These are phyloP conservation scores for Augochlora pura DNA, from an alignment of 1,140 invertebrate species.

Conservation along the genomic window DNA sequence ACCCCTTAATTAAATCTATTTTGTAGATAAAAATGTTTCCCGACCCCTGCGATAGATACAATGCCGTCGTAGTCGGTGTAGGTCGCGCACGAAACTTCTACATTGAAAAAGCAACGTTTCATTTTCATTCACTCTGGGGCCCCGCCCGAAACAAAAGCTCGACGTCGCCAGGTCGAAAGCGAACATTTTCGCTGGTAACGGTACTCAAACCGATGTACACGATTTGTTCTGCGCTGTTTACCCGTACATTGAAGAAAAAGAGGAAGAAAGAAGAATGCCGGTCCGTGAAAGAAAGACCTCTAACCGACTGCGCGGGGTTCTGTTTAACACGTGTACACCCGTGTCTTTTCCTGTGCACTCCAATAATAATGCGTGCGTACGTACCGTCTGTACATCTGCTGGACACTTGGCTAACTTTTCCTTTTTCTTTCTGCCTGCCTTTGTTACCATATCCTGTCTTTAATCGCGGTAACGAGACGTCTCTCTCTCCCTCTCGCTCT, in stretches of 20 bases:
- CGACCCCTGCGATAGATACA: too few relatives aligned
- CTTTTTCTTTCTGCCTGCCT: constrained; percentile 33
- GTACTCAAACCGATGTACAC: constrained; percentile 8
- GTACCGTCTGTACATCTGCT: constrained; percentile 65
- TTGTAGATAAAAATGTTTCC: too few relatives aligned
- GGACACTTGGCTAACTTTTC: constrained; percentile 63
- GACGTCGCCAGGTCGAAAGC: neutral
- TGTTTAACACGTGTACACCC: constrained; percentile 50
- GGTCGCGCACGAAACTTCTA: neutral
- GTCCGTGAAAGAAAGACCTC: constrained; percentile 54
- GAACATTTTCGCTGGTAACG: constrained; percentile 8
- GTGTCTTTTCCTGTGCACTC: constrained; percentile 47
- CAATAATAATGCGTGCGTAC: constrained; percentile 65
- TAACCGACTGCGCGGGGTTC: constrained; percentile 39
- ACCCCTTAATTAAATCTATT: too few relatives aligned
- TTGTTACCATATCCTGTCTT: constrained; percentile 39
- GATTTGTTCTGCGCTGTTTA: constrained; percentile 3
- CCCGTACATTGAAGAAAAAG: neutral
- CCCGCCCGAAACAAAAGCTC: neutral
- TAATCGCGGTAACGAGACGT: constrained; percentile 34
- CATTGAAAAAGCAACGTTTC: neutral
- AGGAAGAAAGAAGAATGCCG: constrained; percentile 46
- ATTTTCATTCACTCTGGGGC: neutral
- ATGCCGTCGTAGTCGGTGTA: too few relatives aligned
- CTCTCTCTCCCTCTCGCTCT: neutral